Conservation (phyloP, 1,140 invertebrate species). For the Sinonovacula constricta region DNA sequence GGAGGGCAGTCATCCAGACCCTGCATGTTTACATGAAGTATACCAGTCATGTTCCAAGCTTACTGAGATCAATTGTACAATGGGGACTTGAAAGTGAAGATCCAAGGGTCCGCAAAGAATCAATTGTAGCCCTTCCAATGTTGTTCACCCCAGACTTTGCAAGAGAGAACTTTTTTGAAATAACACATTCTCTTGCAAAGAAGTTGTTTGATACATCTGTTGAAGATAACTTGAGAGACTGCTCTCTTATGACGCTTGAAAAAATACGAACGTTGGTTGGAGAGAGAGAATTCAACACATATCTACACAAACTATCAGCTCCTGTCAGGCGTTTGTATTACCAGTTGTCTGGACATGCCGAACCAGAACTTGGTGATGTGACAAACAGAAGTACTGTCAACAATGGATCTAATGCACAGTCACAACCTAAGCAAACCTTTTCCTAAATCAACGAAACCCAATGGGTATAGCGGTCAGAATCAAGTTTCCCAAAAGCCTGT, state of each 20-base stretch:
- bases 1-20: slow-evolving; percentile 74
- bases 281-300: slow-evolving; percentile 70
- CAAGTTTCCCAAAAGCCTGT: slow-evolving; percentile 19
- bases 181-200: slow-evolving; percentile 75
- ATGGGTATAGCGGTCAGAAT: slow-evolving; percentile 33
- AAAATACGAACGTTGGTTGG: slow-evolving; percentile 74
- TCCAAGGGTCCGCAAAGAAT: slow-evolving; percentile 72
- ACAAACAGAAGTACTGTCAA: background rate
- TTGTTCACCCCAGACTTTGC: slow-evolving; percentile 77
- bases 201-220: slow-evolving; percentile 70
- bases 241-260: slow-evolving; percentile 71
- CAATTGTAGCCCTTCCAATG: slow-evolving; percentile 75
- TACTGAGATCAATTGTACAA: slow-evolving; percentile 72
- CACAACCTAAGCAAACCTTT: slow-evolving; percentile 50
- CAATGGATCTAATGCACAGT: slow-evolving; percentile 7
- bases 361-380: slow-evolving; percentile 14
- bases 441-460: slow-evolving; percentile 52
- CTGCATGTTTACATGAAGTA: slow-evolving; percentile 78
- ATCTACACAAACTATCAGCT: slow-evolving; percentile 72
- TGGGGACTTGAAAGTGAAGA: slow-evolving; percentile 75
- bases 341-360: slow-evolving; percentile 63
- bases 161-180: slow-evolving; percentile 71
- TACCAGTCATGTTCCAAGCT: slow-evolving; percentile 67
- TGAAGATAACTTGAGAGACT: slow-evolving; percentile 72
- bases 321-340: slow-evolving; percentile 71